Percentiles rank a stretch among this genome's conserved stretches.
phyloP scores from a whole-genome alignment of 2,113 vertebrate species.

The Scomber japonicus region DNA sequence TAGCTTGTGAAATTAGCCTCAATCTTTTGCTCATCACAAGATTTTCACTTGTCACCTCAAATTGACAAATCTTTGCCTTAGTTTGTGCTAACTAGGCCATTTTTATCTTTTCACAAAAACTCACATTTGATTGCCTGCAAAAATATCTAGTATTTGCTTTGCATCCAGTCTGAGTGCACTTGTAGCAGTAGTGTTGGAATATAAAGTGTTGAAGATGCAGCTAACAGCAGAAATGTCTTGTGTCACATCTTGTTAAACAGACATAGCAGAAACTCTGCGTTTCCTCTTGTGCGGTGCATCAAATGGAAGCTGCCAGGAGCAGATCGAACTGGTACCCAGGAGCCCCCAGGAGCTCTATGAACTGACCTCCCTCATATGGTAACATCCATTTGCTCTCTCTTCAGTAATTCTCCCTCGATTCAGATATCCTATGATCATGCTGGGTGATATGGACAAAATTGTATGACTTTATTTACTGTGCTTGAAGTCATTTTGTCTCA shows the following conservation, averaged over 20 bases:
- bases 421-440: not conserved
- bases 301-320: constrained; percentile 97
- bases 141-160: not conserved
- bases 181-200: not conserved
- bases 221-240: constrained; percentile 23
- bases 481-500: no score
- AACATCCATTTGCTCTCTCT: constrained; percentile 48
- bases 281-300: constrained; percentile 97
- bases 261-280: constrained; percentile 98
- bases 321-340: constrained; percentile 97
- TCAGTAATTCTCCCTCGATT: not conserved
- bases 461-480: no score
- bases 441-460: no score
- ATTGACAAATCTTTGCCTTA: not conserved
- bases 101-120: not conserved
- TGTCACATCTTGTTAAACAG: constrained; percentile 75
- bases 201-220: not conserved
- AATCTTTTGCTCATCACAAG: not conserved
- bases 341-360: constrained; percentile 99
- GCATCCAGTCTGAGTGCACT: not conserved
- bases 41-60: not conserved
- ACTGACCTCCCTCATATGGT: constrained; percentile 99
- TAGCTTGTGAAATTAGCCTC: no score
- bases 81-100: not conserved
- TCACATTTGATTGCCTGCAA: not conserved